Percentiles rank a stretch among this genome's conserved stretches.
Conservation (phyloP, 2,113 vertebrate species). For the Platichthys stellatus region DNA sequence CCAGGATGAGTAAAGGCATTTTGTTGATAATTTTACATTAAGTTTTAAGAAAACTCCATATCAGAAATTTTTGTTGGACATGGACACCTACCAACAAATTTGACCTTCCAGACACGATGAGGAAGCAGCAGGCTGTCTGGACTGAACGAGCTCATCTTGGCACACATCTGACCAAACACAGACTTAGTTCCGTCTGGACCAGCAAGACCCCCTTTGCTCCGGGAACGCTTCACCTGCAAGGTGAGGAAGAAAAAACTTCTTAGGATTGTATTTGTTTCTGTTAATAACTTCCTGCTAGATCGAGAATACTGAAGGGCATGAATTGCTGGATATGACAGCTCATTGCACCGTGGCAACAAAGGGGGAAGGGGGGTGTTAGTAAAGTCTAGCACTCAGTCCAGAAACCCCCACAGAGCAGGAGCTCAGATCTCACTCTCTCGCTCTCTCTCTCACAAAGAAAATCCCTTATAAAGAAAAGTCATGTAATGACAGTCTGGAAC, state of each 20-base stretch:
- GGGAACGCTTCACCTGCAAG: constrained; percentile 95
- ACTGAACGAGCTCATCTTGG: constrained; percentile 98
- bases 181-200: constrained; percentile 98
- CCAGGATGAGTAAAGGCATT: background rate
- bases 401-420: constrained; percentile 35
- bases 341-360: background rate
- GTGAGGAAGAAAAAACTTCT: background rate
- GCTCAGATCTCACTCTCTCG: constrained; percentile 23
- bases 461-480: constrained; percentile 69
- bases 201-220: constrained; percentile 97
- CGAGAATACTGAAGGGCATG: constrained; percentile 23
- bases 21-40: too few relatives aligned
- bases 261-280: background rate
- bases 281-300: constrained; percentile 27
- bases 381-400: constrained; percentile 32
- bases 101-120: constrained; percentile 99
- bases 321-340: constrained; percentile 44
- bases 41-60: background rate
- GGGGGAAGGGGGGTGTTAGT: background rate
- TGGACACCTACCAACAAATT: constrained; percentile 91
- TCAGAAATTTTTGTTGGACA: background rate
- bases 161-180: constrained; percentile 99
- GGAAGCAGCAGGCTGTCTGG: constrained; percentile 96
- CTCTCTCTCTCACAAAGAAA: constrained; percentile 10
- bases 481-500: constrained; percentile 58